Evolutionary conservation across 2,113 vertebrate genomes (phyloP).

Genomic region (Stigmatopora nigra): DNA sequence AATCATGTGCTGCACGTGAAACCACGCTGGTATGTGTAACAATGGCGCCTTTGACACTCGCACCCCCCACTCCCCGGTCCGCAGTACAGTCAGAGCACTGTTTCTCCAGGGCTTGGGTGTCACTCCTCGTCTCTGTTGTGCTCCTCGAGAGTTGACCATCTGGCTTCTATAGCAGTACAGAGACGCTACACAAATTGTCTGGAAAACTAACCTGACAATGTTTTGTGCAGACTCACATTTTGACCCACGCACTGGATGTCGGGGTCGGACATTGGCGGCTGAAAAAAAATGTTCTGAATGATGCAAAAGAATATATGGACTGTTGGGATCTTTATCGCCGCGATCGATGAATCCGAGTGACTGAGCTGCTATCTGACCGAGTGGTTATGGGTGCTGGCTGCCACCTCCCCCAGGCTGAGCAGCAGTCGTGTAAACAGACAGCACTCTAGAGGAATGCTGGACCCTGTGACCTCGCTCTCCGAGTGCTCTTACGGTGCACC

Average conservation of each 20-base stretch:
- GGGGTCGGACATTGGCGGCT: constrained; percentile 10
- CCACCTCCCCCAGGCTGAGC: constrained; percentile 49
- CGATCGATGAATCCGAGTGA: constrained; percentile 47
- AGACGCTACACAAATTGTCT: constrained; percentile 47
- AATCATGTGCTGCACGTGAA: constrained; percentile 66
- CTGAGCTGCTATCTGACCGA: constrained; percentile 57
- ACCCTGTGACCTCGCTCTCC: constrained; percentile 65
- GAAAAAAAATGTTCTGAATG: too few species aligned
- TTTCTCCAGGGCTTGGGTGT: constrained; percentile 65
- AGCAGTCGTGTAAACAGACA: constrained; percentile 67
- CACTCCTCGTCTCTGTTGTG: constrained; percentile 63
- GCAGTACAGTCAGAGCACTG: constrained; percentile 64
- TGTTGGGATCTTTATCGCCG: constrained; percentile 34
- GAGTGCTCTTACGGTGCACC: constrained; percentile 63
- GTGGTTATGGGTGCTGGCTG: constrained; percentile 49
- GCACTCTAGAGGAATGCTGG: constrained; percentile 65
- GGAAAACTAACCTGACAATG: constrained; percentile 35
- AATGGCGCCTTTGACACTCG: constrained; percentile 67
- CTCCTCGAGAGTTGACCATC: constrained; percentile 61
- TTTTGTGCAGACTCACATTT: constrained; percentile 16
- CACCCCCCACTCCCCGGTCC: constrained; percentile 38
- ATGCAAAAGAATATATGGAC: not conserved
- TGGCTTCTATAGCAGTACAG: constrained; percentile 55
- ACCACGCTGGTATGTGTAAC: constrained; percentile 59
- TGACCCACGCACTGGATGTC: constrained; percentile 9